A percentile compares a stretch with the other conserved stretches of the same genome.
Conservation (phyloP, 2,797 vertebrate species). For the Cuculus canorus region DNA sequence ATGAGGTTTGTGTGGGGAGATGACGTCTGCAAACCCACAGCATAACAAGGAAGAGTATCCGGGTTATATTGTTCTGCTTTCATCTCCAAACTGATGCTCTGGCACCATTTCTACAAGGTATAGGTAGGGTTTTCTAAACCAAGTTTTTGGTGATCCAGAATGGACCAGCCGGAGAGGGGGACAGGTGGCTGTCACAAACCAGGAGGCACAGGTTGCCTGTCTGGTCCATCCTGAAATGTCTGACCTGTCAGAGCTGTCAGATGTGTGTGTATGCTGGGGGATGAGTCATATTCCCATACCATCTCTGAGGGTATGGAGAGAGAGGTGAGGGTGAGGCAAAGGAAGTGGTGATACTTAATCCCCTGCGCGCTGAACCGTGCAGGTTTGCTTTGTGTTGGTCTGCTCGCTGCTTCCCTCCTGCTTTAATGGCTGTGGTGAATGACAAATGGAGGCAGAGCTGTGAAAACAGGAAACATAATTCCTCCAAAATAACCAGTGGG, state of each 20-base stretch:
- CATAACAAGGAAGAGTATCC: neutral
- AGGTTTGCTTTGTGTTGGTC: slow-evolving; percentile 21
- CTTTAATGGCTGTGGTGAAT: slow-evolving; percentile 34
- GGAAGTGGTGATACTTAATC: slow-evolving; percentile 15
- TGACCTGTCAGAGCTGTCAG: neutral
- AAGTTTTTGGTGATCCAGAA: neutral
- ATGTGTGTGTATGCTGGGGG: neutral
- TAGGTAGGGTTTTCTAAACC: neutral
- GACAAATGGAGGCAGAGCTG: slow-evolving; percentile 55
- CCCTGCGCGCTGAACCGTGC: slow-evolving; percentile 15
- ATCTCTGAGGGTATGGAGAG: neutral
- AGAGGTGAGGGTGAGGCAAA: neutral
- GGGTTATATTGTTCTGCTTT: neutral
- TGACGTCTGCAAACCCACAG: neutral
- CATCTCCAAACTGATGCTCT: neutral
- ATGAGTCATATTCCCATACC: neutral
- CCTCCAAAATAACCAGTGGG: slow-evolving; percentile 60
- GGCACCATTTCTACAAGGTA: neutral
- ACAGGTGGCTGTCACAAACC: neutral
- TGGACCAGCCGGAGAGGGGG: neutral
- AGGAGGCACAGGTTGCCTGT: neutral
- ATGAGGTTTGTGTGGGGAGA: neutral
- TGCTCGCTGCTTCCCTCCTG: slow-evolving; percentile 10
- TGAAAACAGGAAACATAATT: slow-evolving; percentile 77
- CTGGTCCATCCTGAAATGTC: slow-evolving; percentile 18